Conservation (phyloP, 2,888 invertebrate genomes). For the Stenodera caucasica region DNA sequence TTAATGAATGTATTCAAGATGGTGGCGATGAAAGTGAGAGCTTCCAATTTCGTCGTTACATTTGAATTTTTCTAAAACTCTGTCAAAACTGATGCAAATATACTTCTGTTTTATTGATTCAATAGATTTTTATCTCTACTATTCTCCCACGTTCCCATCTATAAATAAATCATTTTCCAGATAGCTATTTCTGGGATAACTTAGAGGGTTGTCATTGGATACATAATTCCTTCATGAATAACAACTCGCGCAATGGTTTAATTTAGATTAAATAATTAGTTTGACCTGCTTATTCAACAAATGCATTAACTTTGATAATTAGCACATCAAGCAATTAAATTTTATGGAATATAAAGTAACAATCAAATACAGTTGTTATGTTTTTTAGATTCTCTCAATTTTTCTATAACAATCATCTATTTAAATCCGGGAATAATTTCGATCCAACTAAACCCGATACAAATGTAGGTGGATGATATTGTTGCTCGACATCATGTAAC, state of each 20-base stretch:
- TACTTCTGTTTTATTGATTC: not conserved
- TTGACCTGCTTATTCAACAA: not conserved
- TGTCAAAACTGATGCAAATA: too few species aligned
- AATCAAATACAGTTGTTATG: too few species aligned
- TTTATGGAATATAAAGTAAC: too few species aligned
- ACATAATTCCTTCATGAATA: not conserved
- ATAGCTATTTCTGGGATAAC: not conserved
- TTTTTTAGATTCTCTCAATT: too few species aligned
- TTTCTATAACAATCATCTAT: too few species aligned
- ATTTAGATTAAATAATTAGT: slow-evolving; percentile 1
- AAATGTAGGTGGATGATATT: too few species aligned
- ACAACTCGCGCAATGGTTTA: not conserved
- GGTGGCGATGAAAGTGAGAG: not conserved
- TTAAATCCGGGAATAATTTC: too few species aligned
- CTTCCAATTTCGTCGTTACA: not conserved
- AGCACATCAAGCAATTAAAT: not conserved
- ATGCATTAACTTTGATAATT: not conserved
- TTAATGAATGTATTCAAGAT: not conserved
- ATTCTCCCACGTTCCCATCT: not conserved
- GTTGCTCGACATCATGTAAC: too few species aligned
- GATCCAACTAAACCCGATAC: too few species aligned
- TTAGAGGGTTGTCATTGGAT: not conserved
- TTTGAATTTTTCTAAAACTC: too few species aligned
- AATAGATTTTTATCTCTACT: not conserved
- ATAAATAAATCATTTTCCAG: not conserved